Percentiles rank a stretch among this genome's conserved stretches.
phyloP scores from a whole-genome alignment of 2,888 invertebrate species.

The Tridacna gigas region DNA sequence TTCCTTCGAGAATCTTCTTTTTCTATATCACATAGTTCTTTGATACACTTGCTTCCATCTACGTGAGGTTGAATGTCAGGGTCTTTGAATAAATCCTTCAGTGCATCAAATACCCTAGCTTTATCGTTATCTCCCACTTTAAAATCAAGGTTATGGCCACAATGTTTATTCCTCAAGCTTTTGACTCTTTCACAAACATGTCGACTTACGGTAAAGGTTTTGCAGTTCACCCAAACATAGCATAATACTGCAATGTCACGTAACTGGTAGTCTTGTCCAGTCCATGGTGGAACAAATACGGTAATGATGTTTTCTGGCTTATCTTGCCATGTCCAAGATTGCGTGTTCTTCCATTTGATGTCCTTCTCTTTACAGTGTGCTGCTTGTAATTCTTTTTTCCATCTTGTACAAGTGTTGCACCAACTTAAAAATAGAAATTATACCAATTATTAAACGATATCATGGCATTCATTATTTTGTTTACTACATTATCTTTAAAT shows the following conservation, averaged over 20 bases:
- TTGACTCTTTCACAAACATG: neutral
- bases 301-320: neutral
- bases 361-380: neutral
- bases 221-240: constrained; percentile 12
- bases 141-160: neutral
- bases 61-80: neutral
- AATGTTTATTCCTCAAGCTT: neutral
- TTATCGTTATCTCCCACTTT: neutral
- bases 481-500: no score
- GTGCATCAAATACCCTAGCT: constrained; percentile 4
- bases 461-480: no score
- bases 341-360: neutral
- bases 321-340: constrained; percentile 6
- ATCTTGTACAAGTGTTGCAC: neutral
- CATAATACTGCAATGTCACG: neutral
- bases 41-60: neutral
- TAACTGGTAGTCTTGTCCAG: neutral
- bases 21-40: neutral
- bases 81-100: constrained; percentile 7
- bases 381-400: neutral
- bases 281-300: neutral
- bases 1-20: neutral
- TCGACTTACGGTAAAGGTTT: neutral
- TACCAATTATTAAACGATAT: no score
- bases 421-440: neutral